A percentile compares a stretch with the other conserved stretches of the same genome.
These are phyloP conservation scores for Hylaeus volcanicus DNA, from an alignment of 1,140 invertebrate genomes.

Conservation along the genomic window DNA sequence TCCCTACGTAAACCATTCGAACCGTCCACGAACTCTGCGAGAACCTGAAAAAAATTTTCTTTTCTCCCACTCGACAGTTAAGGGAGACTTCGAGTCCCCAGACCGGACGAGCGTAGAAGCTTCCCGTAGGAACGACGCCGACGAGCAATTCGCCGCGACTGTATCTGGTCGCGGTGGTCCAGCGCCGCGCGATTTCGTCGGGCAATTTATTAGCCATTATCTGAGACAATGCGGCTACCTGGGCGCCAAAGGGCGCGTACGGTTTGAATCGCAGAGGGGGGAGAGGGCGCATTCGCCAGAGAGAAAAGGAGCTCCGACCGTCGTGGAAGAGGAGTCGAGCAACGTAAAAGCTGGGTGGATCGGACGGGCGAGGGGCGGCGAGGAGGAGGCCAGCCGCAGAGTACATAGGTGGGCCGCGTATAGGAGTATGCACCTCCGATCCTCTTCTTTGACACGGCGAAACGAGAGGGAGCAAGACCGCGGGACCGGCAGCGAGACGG, in stretches of 20 bases:
- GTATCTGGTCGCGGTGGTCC: conserved; percentile 66
- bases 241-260: conserved; percentile 63
- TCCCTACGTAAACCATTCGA: conserved; percentile 61
- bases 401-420: conserved; percentile 58
- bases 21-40: not conserved
- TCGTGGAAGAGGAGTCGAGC: not conserved
- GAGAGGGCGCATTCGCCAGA: not conserved
- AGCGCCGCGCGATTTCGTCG: conserved; percentile 62
- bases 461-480: conserved; percentile 24
- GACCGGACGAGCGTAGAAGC: too few species aligned
- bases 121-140: not conserved
- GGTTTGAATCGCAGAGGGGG: conserved; percentile 43
- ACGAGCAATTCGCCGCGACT: conserved; percentile 4
- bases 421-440: conserved; percentile 56
- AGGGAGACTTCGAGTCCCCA: not conserved
- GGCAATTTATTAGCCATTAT: conserved; percentile 80
- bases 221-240: conserved; percentile 78
- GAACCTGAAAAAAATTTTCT: not conserved
- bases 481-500: conserved; percentile 37
- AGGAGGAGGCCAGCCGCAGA: conserved; percentile 1
- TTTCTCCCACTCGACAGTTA: not conserved
- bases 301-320: not conserved
- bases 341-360: conserved; percentile 1
- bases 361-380: not conserved
- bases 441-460: conserved; percentile 55